phyloP scores from a whole-genome alignment of 2,888 invertebrate species.

The Xylocampa areola region DNA sequence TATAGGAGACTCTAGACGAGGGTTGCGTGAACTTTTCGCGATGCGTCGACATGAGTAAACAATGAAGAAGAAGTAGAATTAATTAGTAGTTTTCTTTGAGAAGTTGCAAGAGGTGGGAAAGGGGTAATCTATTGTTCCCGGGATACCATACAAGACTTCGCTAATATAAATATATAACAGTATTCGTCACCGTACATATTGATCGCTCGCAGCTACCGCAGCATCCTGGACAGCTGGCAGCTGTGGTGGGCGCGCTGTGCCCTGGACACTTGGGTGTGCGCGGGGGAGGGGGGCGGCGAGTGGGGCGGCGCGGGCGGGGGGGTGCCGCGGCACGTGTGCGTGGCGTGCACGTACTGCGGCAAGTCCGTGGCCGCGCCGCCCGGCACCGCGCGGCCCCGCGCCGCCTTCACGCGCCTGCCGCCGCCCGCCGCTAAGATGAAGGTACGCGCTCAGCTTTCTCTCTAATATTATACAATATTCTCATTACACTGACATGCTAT shows the following conservation, averaged over 20 bases:
- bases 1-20: too few relatives aligned
- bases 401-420: constrained; percentile 90
- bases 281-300: constrained; percentile 85
- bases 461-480: neutral
- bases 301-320: constrained; percentile 56
- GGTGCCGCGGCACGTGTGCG: constrained; percentile 78
- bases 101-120: too few relatives aligned
- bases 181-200: too few relatives aligned
- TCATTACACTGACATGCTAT: neutral
- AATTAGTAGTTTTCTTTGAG: too few relatives aligned
- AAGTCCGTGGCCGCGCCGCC: constrained; percentile 96
- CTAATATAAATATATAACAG: too few relatives aligned
- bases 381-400: constrained; percentile 79
- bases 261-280: constrained; percentile 95
- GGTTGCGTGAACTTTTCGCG: too few relatives aligned
- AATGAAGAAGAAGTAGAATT: too few relatives aligned
- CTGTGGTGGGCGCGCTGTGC: constrained; percentile 97
- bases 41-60: too few relatives aligned
- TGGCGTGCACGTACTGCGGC: constrained; percentile 98
- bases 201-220: constrained; percentile 92
- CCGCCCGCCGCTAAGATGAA: constrained; percentile 93
- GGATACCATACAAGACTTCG: too few relatives aligned
- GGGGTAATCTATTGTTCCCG: too few relatives aligned
- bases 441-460: too few relatives aligned
- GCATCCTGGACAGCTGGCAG: constrained; percentile 96